Base-by-base conservation (phyloP, 2,888 invertebrate genomes). In the Leptinotarsa haldemani region DNA sequence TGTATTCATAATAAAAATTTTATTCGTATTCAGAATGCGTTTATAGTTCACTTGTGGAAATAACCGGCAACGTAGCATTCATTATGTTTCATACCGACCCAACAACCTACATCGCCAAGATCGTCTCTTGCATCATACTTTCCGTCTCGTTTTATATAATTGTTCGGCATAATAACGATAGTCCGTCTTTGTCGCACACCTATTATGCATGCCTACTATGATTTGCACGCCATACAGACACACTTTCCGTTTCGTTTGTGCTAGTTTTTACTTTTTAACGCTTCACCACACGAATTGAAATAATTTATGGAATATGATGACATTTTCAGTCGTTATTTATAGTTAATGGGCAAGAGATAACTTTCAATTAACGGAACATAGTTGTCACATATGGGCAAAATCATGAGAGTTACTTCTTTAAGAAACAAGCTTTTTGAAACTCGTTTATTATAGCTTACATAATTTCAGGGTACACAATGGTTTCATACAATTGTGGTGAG, bases 101-200 rank as follows among this genome's bases (percentile, higher is more conserved):
- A 83, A 81, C 84, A 85, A 85, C 85, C 85, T 84, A 85, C 85
- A 85, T 84, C 82, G 79, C 82, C 83, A 83, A 83, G 83, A 84
- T 84, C 81, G 83, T 83, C 81, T 80, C 77, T 85, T 85, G 83
- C 85, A 83, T 84, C 84, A 85, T 78, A 77, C 61, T 65, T 65
- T 76, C 69, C 71, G 66, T 76, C 77, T 77, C 77, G 65, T 56
- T 77, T 71, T 65, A 71, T 20, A 25, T 65, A 64, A 71, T 74
- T 69, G 69, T 71, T 58, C 58, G 61, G 65, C 40, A 63, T 50
- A 69, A 74, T 74, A 52, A 18, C 50, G 40, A 68, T 50, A n/a
- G 61, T 66, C 66, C 69, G 65, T 74, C 73, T 66, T 69, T 40
- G 70, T 73, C 63, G 65, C 69, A 47, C 76, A 22, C 53, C 65